Base-by-base conservation (phyloP, 2,888 invertebrate species). In the Seira ritae region DNA sequence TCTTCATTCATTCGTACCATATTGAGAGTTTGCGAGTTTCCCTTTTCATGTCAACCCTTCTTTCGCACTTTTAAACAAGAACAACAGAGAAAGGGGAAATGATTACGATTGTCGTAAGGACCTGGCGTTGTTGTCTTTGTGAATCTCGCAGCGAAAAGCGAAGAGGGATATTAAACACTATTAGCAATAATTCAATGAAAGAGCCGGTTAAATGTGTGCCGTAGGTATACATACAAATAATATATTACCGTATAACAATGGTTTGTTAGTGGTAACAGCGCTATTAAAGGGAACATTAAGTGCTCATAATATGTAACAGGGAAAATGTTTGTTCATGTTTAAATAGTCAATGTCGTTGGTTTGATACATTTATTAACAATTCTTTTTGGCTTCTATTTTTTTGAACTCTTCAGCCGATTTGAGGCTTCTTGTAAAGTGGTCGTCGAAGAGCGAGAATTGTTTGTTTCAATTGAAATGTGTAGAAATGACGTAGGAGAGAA, bases 131-230 rank as follows among this genome's bases (percentile, higher is more conserved):
- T 42, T 42, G 42, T 42, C 42, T 42, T 42, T 42, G 42, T 12
- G 12, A 42, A 50, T 42, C 42, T 42, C 37, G 4, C 46, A 31
- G 17, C 50, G 50, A 62, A 20, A 72, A 31, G 72, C 10, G 20
- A 72, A 66, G 78, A 70, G 55, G 71, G 78, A 79, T 71, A 79
- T 79, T 79, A 79, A 70, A 79, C 60, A 66, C 78, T 73, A 80
- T 80, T 80, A 80, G 80, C 80, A 72, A 80, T 80, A 80, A 80
- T 73, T 80, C 80, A 80, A 80, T 73, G 80, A 67, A 79, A 79
- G 78, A 71, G 72, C 78, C 72, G 46, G 62, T 72, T 79, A 24
- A 70, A 31, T 79, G 78, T 79, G 71, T 65, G 70, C 12, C 12
- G 42, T 42, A 42, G 42, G 42, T 42, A n/a, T n/a, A 71, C 78